phyloP scores from a whole-genome alignment of 2,888 invertebrate species.

The Lycia hirtaria region DNA sequence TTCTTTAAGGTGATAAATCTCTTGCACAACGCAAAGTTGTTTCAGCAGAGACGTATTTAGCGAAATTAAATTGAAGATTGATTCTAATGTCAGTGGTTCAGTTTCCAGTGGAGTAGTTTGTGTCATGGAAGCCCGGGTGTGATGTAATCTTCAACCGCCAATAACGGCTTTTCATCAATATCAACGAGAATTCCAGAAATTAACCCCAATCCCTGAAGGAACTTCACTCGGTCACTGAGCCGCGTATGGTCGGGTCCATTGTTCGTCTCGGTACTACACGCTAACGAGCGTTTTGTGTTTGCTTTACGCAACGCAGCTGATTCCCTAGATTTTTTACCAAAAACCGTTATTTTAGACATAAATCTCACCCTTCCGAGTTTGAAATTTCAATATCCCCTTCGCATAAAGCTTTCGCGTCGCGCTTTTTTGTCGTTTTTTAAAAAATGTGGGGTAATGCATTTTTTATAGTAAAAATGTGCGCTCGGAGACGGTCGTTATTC shows the following conservation, averaged over 20 bases:
- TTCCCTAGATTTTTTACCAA: constrained; percentile 67
- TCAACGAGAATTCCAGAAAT: constrained; percentile 30
- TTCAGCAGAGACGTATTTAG: no score
- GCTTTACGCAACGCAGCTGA: constrained; percentile 66
- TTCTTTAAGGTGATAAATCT: no score
- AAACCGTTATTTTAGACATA: constrained; percentile 83
- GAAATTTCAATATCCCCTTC: constrained; percentile 73
- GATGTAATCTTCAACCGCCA: constrained; percentile 12
- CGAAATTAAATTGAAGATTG: no score
- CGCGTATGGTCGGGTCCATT: constrained; percentile 16
- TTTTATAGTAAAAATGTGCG: constrained; percentile 71
- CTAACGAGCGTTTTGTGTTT: constrained; percentile 53
- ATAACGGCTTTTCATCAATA: constrained; percentile 28
- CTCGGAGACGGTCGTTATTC: constrained; percentile 79
- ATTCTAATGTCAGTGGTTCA: no score
- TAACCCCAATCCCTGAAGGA: constrained; percentile 11
- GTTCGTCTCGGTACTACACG: constrained; percentile 14
- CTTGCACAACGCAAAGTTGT: no score
- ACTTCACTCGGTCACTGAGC: constrained; percentile 35
- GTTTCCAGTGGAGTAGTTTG: no score
- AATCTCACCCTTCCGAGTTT: constrained; percentile 82
- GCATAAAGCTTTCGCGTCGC: constrained; percentile 72
- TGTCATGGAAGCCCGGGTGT: neutral
- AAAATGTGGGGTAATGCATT: constrained; percentile 85
- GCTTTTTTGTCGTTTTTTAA: constrained; percentile 71